Evolutionary conservation across 2,113 vertebrate genomes (phyloP).

Genomic region (Myrmecobius fasciatus): DNA sequence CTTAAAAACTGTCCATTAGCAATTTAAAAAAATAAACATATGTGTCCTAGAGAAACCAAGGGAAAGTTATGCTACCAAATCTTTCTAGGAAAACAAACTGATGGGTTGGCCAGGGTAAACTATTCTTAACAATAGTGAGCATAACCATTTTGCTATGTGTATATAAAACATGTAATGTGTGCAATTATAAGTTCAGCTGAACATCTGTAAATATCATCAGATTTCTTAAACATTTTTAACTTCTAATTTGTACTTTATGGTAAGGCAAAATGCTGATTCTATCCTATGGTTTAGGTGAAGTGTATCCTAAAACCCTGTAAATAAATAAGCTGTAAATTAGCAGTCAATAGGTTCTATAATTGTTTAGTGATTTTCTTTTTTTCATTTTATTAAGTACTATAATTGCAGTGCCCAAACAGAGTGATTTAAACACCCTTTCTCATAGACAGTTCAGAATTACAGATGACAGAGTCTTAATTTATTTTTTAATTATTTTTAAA

Average conservation of each 20-base stretch:
- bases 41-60: slow-evolving; percentile 78
- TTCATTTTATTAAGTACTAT: slow-evolving; percentile 83
- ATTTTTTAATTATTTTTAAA: slow-evolving; percentile 34
- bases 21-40: slow-evolving; percentile 74
- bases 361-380: slow-evolving; percentile 81
- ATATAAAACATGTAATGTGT: slow-evolving; percentile 87
- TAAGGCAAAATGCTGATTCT: slow-evolving; percentile 89
- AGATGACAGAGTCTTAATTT: slow-evolving; percentile 70
- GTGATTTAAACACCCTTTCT: slow-evolving; percentile 88
- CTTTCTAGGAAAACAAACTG: slow-evolving; percentile 76
- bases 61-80: slow-evolving; percentile 75
- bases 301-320: slow-evolving; percentile 90
- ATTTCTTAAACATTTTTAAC: slow-evolving; percentile 94
- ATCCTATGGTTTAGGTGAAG: slow-evolving; percentile 86
- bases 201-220: slow-evolving; percentile 91
- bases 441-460: slow-evolving; percentile 84
- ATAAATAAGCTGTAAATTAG: slow-evolving; percentile 91
- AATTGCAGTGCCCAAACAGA: slow-evolving; percentile 86
- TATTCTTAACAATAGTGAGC: slow-evolving; percentile 81
- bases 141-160: slow-evolving; percentile 87
- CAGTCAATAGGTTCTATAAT: slow-evolving; percentile 84
- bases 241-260: slow-evolving; percentile 93
- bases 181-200: slow-evolving; percentile 85
- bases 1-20: slow-evolving; percentile 80
- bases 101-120: slow-evolving; percentile 82